Evolutionary conservation across 2,797 vertebrate genomes (phyloP), one percentile per base, ranked within the genome.

Genomic region (Mus caroli): DNA sequence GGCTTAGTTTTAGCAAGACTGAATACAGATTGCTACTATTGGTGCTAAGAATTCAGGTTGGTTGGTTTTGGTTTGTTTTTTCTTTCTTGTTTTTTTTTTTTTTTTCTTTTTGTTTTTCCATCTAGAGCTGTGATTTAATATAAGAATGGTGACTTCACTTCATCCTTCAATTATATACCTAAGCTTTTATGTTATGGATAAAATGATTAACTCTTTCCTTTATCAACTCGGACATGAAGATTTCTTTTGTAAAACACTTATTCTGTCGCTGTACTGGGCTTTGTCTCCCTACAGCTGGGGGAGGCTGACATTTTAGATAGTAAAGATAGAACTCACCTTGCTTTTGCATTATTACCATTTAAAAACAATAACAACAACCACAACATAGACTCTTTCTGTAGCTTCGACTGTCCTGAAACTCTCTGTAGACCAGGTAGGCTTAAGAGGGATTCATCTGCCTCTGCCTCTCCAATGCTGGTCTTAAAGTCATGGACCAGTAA

Each of bases 11-110:
- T 86, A 69, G 24, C 62, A 80, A 87, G 62, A 78, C 15, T 95
- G 78, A 88, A 75, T 60, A 40, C 60, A 84, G 91, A 77, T 88
- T 31, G 37, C 9, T 88, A 75, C 40, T 92, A 0, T 58, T 83
- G 22, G 4, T 56, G 64, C 90, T 95, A 71, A 89, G 80, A 75
- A 60, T 92, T 95, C 92, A 52, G 67, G 2, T 69, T 69, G 67
- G 67, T 69, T 69, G 67, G 34, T 69, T 67, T 31, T 34, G 58
- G 1, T 34, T 67, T 31, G 28, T 67, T 26, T 62, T 67, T 4
- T 15, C 34, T 67, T 31, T 31, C 5, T 6, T 14, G 1, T 34
- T 67, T 31, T 64, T 34, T 10, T 62, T 31, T 3, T 34, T 67
- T 67, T 12, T 13, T 4, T 13, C 5, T 64, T 26, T 76, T 50